Conservation (phyloP, 2,113 vertebrate genomes). For the Chauna torquata region DNA sequence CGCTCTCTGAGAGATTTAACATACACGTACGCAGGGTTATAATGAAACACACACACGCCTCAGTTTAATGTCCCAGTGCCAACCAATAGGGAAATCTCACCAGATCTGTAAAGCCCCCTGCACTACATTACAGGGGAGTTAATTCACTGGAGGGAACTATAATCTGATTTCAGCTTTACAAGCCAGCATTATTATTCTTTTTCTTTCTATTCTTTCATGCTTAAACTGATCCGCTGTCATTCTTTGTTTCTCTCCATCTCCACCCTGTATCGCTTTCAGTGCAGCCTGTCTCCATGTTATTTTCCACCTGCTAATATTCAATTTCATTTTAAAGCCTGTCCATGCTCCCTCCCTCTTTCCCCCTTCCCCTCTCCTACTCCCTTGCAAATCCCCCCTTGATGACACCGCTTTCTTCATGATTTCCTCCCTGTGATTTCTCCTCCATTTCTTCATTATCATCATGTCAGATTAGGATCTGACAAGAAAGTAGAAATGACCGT, state of each 20-base stretch:
- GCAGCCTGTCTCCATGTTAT: constrained; percentile 43
- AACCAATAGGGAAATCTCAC: neutral
- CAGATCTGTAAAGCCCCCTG: neutral
- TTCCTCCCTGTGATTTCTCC: constrained; percentile 15
- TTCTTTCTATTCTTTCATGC: constrained; percentile 53
- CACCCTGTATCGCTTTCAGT: constrained; percentile 1
- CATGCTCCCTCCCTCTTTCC: neutral
- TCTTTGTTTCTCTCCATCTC: constrained; percentile 39
- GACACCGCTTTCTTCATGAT: constrained; percentile 18
- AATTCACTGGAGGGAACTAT: constrained; percentile 51
- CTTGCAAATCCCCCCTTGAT: constrained; percentile 3
- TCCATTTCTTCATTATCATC: constrained; percentile 65
- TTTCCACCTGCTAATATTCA: constrained; percentile 65
- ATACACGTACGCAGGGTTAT: neutral
- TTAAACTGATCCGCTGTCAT: constrained; percentile 57
- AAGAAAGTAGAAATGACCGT: constrained; percentile 47
- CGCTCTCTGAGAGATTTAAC: neutral
- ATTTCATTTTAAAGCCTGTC: constrained; percentile 62
- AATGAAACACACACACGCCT: neutral
- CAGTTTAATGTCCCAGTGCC: neutral
- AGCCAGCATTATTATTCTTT: constrained; percentile 52
- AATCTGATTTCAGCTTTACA: constrained; percentile 64
- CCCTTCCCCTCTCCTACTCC: neutral
- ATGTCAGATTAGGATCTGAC: constrained; percentile 75
- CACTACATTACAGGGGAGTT: neutral